Evolutionary conservation across 2,113 vertebrate species (phyloP).

Genomic region (Nibea coibor): DNA sequence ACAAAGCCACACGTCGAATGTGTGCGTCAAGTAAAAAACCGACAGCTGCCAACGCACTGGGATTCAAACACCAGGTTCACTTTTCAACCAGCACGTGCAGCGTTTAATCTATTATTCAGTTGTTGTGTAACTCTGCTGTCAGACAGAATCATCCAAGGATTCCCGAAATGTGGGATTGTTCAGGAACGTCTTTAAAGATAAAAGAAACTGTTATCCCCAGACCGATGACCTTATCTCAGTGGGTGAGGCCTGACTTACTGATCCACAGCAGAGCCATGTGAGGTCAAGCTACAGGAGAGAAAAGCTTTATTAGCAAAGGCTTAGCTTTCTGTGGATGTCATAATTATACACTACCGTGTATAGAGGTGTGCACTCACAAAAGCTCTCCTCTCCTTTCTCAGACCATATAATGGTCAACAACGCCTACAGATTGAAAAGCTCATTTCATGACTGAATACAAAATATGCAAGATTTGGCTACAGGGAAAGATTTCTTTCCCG

Average conservation of each 20-base stretch:
- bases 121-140: slow-evolving; percentile 49
- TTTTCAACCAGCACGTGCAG: slow-evolving; percentile 24
- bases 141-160: slow-evolving; percentile 26
- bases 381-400: not conserved
- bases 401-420: not conserved
- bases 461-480: not conserved
- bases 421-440: not conserved
- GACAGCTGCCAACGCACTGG: slow-evolving; percentile 27
- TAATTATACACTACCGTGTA: not conserved
- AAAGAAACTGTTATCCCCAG: not conserved
- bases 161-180: slow-evolving; percentile 24
- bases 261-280: not conserved
- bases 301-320: not conserved
- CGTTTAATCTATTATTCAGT: slow-evolving; percentile 56
- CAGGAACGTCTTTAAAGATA: slow-evolving; percentile 3
- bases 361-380: not conserved
- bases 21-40: slow-evolving; percentile 24
- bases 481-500: not conserved
- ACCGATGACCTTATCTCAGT: not conserved
- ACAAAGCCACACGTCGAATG: slow-evolving; percentile 14
- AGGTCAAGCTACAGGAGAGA: not conserved
- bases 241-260: not conserved
- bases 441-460: not conserved
- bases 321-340: not conserved
- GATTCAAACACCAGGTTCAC: slow-evolving; percentile 31